Base-by-base conservation (phyloP, 2,113 vertebrate genomes). In the Anas platyrhynchos region DNA sequence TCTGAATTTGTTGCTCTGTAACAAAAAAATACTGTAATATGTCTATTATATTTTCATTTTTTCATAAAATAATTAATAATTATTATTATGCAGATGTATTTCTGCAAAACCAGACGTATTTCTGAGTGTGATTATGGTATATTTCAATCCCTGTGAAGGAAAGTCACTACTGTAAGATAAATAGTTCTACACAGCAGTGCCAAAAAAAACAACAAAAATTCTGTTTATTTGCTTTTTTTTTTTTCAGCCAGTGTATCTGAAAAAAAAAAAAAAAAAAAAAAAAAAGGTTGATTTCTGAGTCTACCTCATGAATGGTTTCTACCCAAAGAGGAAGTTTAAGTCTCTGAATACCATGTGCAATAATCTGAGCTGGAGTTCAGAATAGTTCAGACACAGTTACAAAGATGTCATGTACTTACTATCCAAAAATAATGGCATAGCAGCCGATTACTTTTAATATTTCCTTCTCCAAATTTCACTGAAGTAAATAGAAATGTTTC, bases 91-190 rank as follows among this genome's bases (percentile, higher is more conserved):
- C n/a, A 87, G 91, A 87, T 92, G 48, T 55, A 61, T 94, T 96
- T 96, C 77, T 84, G 21, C 41, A 41, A 41, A 96, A 96, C 83
- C 77, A 90, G 81, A 87, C 91, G 48, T 55, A 61, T 94, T 96
- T 96, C 77, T 84, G 21, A 63, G 41, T 9, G 18, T 90, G 77
- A 66, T 83, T 89, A 32, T 44, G 50, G 84, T 86, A 43, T 52
- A 88, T 54, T 81, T 90, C 52, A 84, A 31, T 69, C 23, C n/a
- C 11, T 3, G 6, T 5, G 26, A 92, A 82, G 22, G 63, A 81
- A 95, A 90, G 94, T 91, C 67, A 43, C 34, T 43, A 50, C 31
- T 9, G 3, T 67, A 93, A 91, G 75, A 88, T 41, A 72, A 85
- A 80, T 58, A 96, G 56, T 44, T 94, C 73, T 79, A 58, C 32